Percentiles rank a stretch among this genome's conserved stretches.
phyloP scores from a whole-genome alignment of 2,113 vertebrate genomes.

The Callorhinus ursinus region DNA sequence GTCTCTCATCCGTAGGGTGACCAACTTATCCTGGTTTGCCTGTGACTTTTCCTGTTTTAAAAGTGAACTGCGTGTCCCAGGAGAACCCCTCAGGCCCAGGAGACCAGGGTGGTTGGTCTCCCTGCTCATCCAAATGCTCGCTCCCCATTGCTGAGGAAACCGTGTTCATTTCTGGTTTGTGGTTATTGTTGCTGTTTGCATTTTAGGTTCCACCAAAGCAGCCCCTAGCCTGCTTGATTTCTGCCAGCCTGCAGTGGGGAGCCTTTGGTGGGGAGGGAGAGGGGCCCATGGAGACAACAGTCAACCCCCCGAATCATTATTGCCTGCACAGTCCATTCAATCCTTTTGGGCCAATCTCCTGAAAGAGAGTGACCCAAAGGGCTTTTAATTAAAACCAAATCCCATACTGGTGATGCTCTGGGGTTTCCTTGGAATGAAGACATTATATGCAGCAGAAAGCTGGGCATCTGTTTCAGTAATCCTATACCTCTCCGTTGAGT shows the following conservation, averaged over 20 bases:
- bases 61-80: neutral
- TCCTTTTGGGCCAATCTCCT: slow-evolving; percentile 47
- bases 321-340: neutral
- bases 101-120: neutral
- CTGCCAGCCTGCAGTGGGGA: neutral
- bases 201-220: neutral
- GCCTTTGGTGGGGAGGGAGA: neutral
- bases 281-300: neutral
- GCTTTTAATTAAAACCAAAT: slow-evolving; percentile 77
- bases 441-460: slow-evolving; percentile 29
- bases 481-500: slow-evolving; percentile 69
- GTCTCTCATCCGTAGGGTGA: neutral
- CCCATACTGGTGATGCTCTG: slow-evolving; percentile 19
- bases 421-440: slow-evolving; percentile 64
- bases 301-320: neutral
- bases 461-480: slow-evolving; percentile 72
- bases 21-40: neutral
- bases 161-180: neutral
- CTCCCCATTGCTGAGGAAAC: neutral
- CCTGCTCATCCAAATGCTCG: rapidly evolving
- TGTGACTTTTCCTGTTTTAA: neutral
- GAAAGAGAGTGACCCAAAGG: slow-evolving; percentile 36
- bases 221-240: neutral
- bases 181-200: neutral
- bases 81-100: neutral